phyloP scores from a whole-genome alignment of 2,888 invertebrate genomes.

The Idaea straminata region DNA sequence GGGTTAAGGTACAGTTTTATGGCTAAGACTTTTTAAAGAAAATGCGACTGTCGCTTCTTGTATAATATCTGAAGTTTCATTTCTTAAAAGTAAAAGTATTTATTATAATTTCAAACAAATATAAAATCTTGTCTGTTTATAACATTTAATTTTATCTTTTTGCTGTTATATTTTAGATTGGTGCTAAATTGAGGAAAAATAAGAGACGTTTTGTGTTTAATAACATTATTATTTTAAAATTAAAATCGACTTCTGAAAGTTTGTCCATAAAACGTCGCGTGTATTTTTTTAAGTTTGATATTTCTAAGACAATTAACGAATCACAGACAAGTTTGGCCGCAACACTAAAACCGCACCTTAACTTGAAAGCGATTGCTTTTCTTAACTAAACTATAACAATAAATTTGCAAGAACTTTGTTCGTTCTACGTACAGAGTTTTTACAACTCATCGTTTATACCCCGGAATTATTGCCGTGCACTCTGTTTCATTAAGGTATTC shows the following conservation, averaged over 20 bases:
- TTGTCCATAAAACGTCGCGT: too few relatives aligned
- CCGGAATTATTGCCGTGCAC: conserved; percentile 42
- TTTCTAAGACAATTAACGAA: neutral
- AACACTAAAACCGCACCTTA: conserved; percentile 7
- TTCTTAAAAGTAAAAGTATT: neutral
- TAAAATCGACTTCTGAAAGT: too few relatives aligned
- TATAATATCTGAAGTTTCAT: neutral
- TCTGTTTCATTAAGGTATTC: conserved; percentile 42
- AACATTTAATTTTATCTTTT: too few relatives aligned
- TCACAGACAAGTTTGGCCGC: neutral
- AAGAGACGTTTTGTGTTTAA: too few relatives aligned
- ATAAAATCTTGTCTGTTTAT: too few relatives aligned
- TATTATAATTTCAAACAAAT: too few relatives aligned
- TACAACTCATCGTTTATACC: conserved; percentile 56
- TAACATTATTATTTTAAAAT: too few relatives aligned
- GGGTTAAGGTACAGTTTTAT: neutral
- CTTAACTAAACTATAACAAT: conserved; percentile 68
- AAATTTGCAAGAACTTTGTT: conserved; percentile 63
- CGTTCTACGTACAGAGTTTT: conserved; percentile 52
- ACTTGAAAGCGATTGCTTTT: conserved; percentile 56
- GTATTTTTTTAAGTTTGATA: too few relatives aligned
- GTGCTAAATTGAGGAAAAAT: too few relatives aligned
- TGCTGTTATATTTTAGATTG: too few relatives aligned
- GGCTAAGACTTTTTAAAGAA: neutral
- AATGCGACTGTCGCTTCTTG: neutral